phyloP scores from a whole-genome alignment of 2,797 vertebrate species.

The Chloroceryle amazona region DNA sequence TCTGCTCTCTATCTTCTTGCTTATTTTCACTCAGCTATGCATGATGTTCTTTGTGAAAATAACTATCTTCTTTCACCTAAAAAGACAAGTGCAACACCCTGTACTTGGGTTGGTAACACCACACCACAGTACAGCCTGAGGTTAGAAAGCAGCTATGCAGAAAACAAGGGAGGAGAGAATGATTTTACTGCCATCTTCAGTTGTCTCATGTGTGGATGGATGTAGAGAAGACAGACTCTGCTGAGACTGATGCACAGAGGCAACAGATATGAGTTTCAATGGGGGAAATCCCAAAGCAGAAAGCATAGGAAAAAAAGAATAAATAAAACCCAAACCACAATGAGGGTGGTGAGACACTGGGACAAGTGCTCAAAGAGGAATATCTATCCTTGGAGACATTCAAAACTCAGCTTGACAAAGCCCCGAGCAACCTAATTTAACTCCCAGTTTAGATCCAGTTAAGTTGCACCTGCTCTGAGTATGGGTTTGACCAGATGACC shows the following conservation, averaged over 20 bases:
- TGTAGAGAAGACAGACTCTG: not conserved
- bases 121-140: fast-evolving
- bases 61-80: not conserved
- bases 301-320: not conserved
- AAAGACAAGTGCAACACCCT: not conserved
- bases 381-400: not conserved
- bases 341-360: not conserved
- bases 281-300: not conserved
- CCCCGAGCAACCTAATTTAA: not conserved
- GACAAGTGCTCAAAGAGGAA: not conserved
- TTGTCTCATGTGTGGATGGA: not conserved
- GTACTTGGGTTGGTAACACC: not conserved
- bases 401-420: not conserved
- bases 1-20: not conserved
- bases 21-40: not conserved
- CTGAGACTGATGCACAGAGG: not conserved
- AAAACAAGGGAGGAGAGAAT: not conserved
- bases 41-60: not conserved
- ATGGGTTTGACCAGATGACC: not conserved
- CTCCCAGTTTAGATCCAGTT: not conserved
- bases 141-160: not conserved
- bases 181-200: not conserved
- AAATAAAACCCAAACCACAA: not conserved
- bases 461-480: not conserved
- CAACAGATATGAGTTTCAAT: not conserved